Evolutionary conservation across 1,140 invertebrate genomes (phyloP), one percentile per base, ranked within the genome.

Genomic region (Anastrepha obliqua): DNA sequence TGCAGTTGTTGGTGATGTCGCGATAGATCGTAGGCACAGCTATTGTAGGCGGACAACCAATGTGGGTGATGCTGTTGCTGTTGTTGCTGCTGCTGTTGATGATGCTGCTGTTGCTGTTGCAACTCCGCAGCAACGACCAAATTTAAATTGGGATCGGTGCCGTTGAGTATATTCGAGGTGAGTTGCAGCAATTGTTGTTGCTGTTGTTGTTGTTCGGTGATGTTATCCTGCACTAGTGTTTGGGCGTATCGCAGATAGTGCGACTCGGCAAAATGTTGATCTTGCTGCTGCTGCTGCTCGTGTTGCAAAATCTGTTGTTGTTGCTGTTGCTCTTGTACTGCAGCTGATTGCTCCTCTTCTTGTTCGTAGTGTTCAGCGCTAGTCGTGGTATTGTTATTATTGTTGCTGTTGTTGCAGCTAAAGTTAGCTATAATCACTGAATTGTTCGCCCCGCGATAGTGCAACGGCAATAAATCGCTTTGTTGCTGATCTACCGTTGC

Each of bases 401-500:
- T 89, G 89, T 8, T 90, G 86, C 29, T 89, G 87, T 42, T 89
- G 42, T 29, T 88, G 58, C 91, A 91, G 59, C 89, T 90, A 89
- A 91, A 91, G 88, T 91, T 93, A 44, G 89, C 60, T 89, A 90
- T 91, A 60, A 93, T 93, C 86, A 93, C 92, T 29, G 90, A 90
- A 88, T 91, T 90, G 87, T 91, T 90, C 60, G 88, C 39, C 44
- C 90, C 90, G 44, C 90, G 90, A 89, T 91, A 91, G 89, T 90
- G 67, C 44, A 64, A 11, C 87, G 89, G 88, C 67, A 88, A 20
- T 17, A 81, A 39, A 55, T 89, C 86, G 85, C 88, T 86, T 67
- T 88, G n/a, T 44, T 88, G 88, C 20, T 64, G 62, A 8, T 85
- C 78, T 67, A 44, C 62, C 86, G 51, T 5, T 74, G 13, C 70